phyloP scores from a whole-genome alignment of 2,113 vertebrate genomes.

The Myanophis thanlyinensis region DNA sequence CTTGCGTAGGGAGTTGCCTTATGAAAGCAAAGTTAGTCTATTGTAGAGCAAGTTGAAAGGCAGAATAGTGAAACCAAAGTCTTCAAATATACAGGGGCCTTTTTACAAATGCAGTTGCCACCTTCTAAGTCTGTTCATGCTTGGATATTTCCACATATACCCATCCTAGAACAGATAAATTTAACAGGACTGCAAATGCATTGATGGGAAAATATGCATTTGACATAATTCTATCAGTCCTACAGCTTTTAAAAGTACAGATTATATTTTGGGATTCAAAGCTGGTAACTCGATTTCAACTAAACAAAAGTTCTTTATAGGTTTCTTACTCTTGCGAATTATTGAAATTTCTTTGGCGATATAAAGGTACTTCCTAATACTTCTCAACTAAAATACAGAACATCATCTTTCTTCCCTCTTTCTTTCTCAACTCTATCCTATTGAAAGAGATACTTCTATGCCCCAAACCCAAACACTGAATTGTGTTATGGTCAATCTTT shows the following conservation, averaged over 20 bases:
- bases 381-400: background rate
- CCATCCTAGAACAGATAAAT: background rate
- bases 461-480: background rate
- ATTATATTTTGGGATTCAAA: background rate
- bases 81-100: conserved; percentile 6
- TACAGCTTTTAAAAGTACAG: background rate
- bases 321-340: conserved; percentile 20
- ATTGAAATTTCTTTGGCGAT: background rate
- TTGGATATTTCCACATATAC: background rate
- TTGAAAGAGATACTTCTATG: background rate
- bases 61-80: background rate
- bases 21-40: conserved; percentile 10
- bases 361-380: conserved; percentile 11
- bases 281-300: background rate
- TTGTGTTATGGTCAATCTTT: fast-evolving
- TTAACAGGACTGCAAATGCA: background rate
- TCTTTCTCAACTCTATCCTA: conserved; percentile 1
- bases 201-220: background rate
- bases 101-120: background rate
- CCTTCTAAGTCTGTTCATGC: background rate
- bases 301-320: conserved; percentile 6
- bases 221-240: background rate
- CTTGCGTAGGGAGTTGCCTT: conserved; percentile 11
- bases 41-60: background rate
- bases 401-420: background rate